phyloP scores from a whole-genome alignment of 2,797 vertebrate species.

The Limosa lapponica region DNA sequence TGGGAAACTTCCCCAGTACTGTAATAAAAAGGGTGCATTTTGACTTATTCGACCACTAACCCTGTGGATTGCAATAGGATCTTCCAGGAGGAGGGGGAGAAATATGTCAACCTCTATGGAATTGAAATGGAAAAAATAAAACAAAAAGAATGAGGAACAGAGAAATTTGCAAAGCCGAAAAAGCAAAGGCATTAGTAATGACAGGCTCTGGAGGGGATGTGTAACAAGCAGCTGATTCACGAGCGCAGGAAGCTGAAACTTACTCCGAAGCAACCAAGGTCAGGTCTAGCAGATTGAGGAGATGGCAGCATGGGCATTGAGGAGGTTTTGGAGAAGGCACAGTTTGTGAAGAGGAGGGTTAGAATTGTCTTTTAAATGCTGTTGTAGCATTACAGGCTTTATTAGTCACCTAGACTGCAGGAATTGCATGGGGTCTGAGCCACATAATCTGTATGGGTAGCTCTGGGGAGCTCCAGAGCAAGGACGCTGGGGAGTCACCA shows the following conservation, averaged over 20 bases:
- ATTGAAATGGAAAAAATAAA: neutral
- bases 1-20: neutral
- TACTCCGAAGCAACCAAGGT: rapidly evolving
- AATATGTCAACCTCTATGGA: neutral
- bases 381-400: rapidly evolving
- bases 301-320: neutral
- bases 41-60: neutral
- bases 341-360: neutral
- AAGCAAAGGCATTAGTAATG: neutral
- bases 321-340: neutral
- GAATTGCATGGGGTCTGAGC: neutral
- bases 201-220: neutral
- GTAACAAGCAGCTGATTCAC: neutral
- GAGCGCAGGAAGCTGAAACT: neutral
- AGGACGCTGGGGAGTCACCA: neutral
- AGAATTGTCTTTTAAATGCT: neutral
- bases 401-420: neutral
- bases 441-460: rapidly evolving
- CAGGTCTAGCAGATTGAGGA: neutral
- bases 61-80: neutral
- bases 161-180: neutral
- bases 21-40: neutral
- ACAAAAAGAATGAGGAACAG: neutral
- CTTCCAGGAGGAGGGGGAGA: neutral
- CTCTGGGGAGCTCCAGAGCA: neutral